These are phyloP conservation scores for Cyphomyrus discorhynchus DNA, from an alignment of 2,113 vertebrate species.

Conservation along the genomic window DNA sequence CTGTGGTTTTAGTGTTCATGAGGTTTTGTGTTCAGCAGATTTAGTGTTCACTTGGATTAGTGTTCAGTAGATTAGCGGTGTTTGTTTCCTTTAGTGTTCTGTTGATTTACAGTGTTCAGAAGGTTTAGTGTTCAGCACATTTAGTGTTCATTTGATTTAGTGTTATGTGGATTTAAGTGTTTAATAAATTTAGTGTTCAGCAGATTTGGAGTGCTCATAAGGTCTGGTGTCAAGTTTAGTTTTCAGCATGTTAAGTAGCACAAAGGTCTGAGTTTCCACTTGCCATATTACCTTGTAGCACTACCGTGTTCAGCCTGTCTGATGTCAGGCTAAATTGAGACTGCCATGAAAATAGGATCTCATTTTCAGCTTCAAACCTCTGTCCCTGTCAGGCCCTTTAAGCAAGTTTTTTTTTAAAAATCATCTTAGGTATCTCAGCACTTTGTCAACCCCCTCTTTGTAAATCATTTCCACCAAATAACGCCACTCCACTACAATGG, in stretches of 20 bases:
- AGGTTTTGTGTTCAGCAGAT: background rate
- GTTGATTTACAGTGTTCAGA: background rate
- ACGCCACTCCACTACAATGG: background rate
- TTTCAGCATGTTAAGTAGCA: background rate
- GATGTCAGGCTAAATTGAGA: background rate
- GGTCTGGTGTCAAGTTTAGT: background rate
- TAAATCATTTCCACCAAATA: background rate
- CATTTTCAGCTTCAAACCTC: background rate
- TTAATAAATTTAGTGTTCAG: background rate
- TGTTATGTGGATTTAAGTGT: too few relatives aligned
- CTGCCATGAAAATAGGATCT: background rate
- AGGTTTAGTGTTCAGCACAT: background rate
- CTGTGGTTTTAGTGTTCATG: background rate
- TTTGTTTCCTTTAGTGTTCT: background rate
- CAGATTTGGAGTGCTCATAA: background rate
- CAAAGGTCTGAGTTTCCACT: slow-evolving; percentile 33
- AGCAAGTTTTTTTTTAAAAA: background rate
- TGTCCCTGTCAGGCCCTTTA: background rate
- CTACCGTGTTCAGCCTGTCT: slow-evolving; percentile 11
- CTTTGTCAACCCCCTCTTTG: background rate
- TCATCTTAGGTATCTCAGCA: background rate
- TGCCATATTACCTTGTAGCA: slow-evolving; percentile 17
- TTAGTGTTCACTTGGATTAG: background rate
- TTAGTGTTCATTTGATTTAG: background rate
- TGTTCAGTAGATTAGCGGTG: background rate